Base-by-base conservation (phyloP, 2,797 vertebrate species). In the Chaunax sp. region DNA sequence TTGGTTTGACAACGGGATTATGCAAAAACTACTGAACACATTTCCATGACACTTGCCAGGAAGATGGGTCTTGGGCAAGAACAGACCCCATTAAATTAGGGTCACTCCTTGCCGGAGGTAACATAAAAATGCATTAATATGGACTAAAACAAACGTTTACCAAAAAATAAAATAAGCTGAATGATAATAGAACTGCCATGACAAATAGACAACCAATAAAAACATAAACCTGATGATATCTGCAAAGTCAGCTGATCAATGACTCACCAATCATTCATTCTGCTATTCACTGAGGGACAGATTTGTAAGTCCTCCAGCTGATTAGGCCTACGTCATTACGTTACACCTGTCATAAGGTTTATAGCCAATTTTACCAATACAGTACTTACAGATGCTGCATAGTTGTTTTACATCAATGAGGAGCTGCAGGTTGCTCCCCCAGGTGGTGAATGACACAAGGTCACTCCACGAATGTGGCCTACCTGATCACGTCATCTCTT, bases 341-440 rank as follows among this genome's bases (percentile, higher is more conserved):
- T 9, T 30, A 30, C 28, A 30, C 28, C 28, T 30, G 28, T 30
- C 28, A 30, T n/a, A n/a, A n/a, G n/a, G n/a, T n/a, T n/a, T n/a
- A n/a, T n/a, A n/a, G n/a, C n/a, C n/a, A n/a, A n/a, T n/a, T n/a
- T n/a, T n/a, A n/a, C n/a, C n/a, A n/a, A n/a, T n/a, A n/a, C 4
- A 10, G 35, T 19, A 22, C 18, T 6, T 11, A 5, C 6, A 5
- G 6, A 57, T 20, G 33, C 20, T n/a, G 10, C 9, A 60, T 1
- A 54, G 47, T n/a, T 22, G 18, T 66, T 66, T n/a, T n/a, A n/a
- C 35, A 63, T 38, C 20, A 44, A 19, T 26, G 22, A 43, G 18
- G 64, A 71, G 55, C 46, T 44, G 58, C 28, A 40, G 66, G 58
- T 47, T 82, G 80, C 87, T 78, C 85, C 76, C 37, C 73, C 77